Percentiles rank a stretch among this genome's conserved stretches.
These are phyloP conservation scores for Gymnorhina tibicen DNA, from an alignment of 2,113 vertebrate genomes.

Conservation along the genomic window DNA sequence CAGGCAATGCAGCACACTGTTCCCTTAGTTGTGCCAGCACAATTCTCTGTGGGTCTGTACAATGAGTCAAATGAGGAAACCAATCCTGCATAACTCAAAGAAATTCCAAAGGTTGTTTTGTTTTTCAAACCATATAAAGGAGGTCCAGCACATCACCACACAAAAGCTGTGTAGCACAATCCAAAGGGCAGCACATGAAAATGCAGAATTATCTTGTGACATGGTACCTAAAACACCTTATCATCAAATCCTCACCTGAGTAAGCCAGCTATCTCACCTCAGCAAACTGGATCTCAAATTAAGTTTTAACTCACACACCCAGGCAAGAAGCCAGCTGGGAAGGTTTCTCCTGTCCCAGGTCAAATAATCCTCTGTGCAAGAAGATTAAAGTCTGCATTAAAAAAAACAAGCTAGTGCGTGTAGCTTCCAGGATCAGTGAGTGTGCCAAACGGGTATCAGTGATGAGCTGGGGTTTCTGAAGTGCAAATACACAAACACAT, in stretches of 20 bases:
- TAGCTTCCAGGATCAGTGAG: neutral
- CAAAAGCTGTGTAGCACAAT: neutral
- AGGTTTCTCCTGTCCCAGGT: neutral
- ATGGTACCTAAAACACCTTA: neutral
- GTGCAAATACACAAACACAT: neutral
- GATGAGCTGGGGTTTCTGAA: neutral
- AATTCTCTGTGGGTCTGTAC: constrained; percentile 26
- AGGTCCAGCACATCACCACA: neutral
- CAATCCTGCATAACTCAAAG: neutral
- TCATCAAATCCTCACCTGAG: neutral
- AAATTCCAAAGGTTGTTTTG: neutral
- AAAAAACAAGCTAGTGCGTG: neutral
- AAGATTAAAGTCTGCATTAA: neutral
- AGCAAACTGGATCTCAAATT: neutral
- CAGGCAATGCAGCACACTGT: neutral
- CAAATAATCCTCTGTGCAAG: neutral
- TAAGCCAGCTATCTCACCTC: constrained; percentile 1
- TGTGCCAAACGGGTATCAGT: neutral
- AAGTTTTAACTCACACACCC: neutral
- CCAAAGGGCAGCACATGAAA: neutral
- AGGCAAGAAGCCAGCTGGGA: constrained; percentile 1
- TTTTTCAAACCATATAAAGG: neutral
- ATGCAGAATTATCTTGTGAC: neutral
- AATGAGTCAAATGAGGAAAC: constrained; percentile 22
- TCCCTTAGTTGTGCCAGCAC: neutral